phyloP scores from a whole-genome alignment of 2,797 vertebrate genomes.

The Aldrovandia affinis region DNA sequence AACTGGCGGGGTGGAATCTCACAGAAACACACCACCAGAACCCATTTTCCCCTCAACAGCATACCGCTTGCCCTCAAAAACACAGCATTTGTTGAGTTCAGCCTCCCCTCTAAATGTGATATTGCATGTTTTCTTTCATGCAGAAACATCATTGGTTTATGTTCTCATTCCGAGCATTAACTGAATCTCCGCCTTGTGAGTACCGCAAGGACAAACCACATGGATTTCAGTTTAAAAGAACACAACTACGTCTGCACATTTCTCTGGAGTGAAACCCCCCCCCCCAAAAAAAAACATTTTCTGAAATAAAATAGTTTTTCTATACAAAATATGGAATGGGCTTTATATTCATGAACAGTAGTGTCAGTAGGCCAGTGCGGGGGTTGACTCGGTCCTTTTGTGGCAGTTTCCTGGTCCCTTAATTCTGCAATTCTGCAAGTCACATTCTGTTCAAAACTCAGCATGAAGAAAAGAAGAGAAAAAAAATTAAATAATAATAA shows the following conservation, averaged over 20 bases:
- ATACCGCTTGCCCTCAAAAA: background rate
- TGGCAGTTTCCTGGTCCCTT: background rate
- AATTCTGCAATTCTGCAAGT: background rate
- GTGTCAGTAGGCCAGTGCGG: background rate
- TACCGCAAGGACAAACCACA: background rate
- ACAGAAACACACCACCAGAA: background rate
- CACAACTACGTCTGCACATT: background rate
- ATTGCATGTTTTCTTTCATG: background rate
- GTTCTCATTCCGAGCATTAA: slow-evolving; percentile 6
- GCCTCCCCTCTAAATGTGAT: background rate
- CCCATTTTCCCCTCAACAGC: background rate
- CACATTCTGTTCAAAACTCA: background rate
- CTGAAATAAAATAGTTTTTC: background rate
- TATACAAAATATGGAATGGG: background rate
- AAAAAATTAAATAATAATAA: no score
- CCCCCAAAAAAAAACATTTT: background rate
- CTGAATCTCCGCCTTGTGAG: background rate
- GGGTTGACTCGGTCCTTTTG: background rate
- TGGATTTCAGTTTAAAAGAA: background rate
- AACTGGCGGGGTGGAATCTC: background rate
- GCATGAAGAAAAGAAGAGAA: background rate
- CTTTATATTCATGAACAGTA: background rate
- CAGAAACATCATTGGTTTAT: background rate
- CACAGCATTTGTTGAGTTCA: background rate
- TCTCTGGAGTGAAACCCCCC: background rate